Conservation (phyloP, 2,797 vertebrate genomes). For the Hoplostethus mediterraneus region DNA sequence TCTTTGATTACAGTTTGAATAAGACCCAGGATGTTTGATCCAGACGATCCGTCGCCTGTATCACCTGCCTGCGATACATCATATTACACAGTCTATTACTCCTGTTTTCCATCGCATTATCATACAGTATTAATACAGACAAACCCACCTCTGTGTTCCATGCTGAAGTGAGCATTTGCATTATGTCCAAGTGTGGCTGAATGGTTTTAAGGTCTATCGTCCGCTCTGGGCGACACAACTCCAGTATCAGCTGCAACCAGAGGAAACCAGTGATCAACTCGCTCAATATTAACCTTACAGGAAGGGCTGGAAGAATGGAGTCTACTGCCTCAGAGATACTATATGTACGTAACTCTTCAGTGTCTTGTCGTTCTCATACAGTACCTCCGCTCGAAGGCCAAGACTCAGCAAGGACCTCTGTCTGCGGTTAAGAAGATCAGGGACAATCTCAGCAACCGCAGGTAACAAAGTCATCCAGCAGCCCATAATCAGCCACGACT, state of each 20-base stretch:
- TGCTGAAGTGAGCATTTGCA: constrained; percentile 12
- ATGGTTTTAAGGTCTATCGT: constrained; percentile 16
- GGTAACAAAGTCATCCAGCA: constrained; percentile 68
- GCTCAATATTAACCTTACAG: too few relatives aligned
- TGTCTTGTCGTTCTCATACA: not conserved
- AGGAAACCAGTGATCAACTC: not conserved
- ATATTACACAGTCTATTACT: not conserved
- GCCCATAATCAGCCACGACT: constrained; percentile 59
- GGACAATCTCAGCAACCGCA: constrained; percentile 60
- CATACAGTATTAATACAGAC: constrained; percentile 19
- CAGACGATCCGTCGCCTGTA: constrained; percentile 1
- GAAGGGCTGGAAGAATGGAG: not conserved
- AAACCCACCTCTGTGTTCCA: constrained; percentile 30
- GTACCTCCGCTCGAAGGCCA: constrained; percentile 76
- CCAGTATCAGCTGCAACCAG: constrained; percentile 31
- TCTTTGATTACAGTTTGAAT: constrained; percentile 28
- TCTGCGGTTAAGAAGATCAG: constrained; percentile 70
- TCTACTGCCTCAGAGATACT: not conserved
- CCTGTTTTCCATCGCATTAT: not conserved
- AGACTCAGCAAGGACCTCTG: constrained; percentile 69
- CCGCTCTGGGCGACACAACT: constrained; percentile 34
- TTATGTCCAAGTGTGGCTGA: constrained; percentile 43
- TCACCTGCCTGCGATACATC: constrained; percentile 6
- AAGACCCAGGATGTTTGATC: constrained; percentile 15
- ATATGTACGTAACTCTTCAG: not conserved